Percentiles rank a stretch among this genome's conserved stretches.
These are phyloP conservation scores for Beris morrisii DNA, from an alignment of 2,888 invertebrate genomes.

Conservation along the genomic window DNA sequence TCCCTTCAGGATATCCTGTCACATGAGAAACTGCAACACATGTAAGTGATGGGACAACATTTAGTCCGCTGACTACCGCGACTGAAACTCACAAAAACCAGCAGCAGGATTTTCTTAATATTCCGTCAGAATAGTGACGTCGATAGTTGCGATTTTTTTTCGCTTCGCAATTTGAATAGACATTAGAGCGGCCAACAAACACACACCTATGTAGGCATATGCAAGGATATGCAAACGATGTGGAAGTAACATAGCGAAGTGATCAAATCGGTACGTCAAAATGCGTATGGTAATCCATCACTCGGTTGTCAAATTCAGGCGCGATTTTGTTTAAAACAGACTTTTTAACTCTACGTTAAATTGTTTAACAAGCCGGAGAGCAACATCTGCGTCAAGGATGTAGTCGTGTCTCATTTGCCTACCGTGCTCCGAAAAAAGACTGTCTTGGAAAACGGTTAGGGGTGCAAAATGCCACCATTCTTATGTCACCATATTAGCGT, in stretches of 20 bases:
- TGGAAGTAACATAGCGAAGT: slow-evolving; percentile 26
- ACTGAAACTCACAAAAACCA: neutral
- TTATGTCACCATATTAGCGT: slow-evolving; percentile 18
- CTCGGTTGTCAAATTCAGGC: slow-evolving; percentile 56
- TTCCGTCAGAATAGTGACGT: neutral
- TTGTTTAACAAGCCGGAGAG: slow-evolving; percentile 33
- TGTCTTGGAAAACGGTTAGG: slow-evolving; percentile 8
- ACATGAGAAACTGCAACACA: slow-evolving; percentile 31
- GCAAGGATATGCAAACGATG: slow-evolving; percentile 21
- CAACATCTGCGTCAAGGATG: slow-evolving; percentile 34
- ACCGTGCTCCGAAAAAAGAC: slow-evolving; percentile 12
- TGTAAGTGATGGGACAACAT: slow-evolving; percentile 35
- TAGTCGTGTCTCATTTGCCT: slow-evolving; percentile 36
- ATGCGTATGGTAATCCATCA: slow-evolving; percentile 51
- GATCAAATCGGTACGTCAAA: neutral
- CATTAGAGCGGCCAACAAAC: neutral
- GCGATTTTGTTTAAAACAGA: slow-evolving; percentile 41
- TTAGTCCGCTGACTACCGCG: neutral
- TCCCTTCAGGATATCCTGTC: slow-evolving; percentile 2
- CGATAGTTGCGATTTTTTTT: slow-evolving; percentile 7
- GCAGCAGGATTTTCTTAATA: neutral
- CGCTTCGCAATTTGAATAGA: neutral
- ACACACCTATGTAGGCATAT: neutral
- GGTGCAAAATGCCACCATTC: slow-evolving; percentile 25
- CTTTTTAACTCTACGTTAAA: slow-evolving; percentile 34